Evolutionary conservation across 2,888 invertebrate species (phyloP).

Genomic region (Caenorhabditis sp.): DNA sequence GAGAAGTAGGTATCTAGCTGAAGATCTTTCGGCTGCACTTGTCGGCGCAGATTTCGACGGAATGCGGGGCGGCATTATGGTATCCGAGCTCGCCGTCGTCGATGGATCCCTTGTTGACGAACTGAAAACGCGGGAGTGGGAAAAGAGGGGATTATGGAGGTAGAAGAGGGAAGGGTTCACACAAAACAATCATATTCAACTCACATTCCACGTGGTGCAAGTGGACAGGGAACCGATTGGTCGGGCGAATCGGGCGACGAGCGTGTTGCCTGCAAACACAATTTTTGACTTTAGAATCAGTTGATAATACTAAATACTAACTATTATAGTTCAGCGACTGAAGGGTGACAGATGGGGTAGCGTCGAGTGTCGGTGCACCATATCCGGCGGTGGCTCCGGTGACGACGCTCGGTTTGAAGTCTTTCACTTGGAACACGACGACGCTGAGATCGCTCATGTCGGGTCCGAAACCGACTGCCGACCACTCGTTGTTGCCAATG

Average conservation of each 20-base stretch:
- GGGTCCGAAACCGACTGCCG: slow-evolving; percentile 65
- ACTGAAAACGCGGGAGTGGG: slow-evolving; percentile 46
- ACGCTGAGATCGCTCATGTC: slow-evolving; percentile 66
- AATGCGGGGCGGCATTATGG: slow-evolving; percentile 60
- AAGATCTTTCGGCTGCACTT: slow-evolving; percentile 66
- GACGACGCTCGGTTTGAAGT: slow-evolving; percentile 55
- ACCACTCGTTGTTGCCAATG: slow-evolving; percentile 73
- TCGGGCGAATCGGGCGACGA: slow-evolving; percentile 65
- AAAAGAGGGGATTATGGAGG: not conserved
- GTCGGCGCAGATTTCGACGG: slow-evolving; percentile 64
- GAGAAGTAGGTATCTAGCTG: too few relatives aligned
- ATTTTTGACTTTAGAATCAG: too few relatives aligned
- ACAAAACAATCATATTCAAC: slow-evolving; percentile 18
- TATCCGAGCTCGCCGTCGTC: slow-evolving; percentile 69
- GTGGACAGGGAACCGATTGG: slow-evolving; percentile 58
- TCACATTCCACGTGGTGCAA: slow-evolving; percentile 71
- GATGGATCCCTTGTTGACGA: slow-evolving; percentile 62
- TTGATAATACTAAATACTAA: slow-evolving; percentile 10
- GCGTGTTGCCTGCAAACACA: slow-evolving; percentile 65
- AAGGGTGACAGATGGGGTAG: slow-evolving; percentile 51
- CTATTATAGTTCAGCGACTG: slow-evolving; percentile 67
- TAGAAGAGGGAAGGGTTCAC: slow-evolving; percentile 13
- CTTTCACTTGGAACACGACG: slow-evolving; percentile 62
- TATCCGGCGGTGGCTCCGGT: slow-evolving; percentile 67
- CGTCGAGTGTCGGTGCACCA: slow-evolving; percentile 63